Base-by-base conservation (phyloP, 2,797 vertebrate species). In the Forpus xanthops region DNA sequence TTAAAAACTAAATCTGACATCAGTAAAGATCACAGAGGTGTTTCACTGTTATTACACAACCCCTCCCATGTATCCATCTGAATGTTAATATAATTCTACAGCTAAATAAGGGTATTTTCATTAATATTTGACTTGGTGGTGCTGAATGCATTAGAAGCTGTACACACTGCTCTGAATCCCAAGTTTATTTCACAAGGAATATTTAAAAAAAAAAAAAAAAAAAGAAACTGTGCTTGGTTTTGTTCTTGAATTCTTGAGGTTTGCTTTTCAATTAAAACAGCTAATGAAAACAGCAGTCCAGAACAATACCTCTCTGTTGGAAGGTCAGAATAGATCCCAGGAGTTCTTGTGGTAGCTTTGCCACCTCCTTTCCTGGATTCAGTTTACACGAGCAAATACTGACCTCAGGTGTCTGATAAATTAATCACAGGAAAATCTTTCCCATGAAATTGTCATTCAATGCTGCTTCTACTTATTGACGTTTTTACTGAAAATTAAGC, bases 341-440 rank as follows among this genome's bases (percentile, higher is more conserved):
- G 21, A 90, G 45, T 15, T 15, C 11, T 37, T 41, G 1, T 3
- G 3, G 18, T 11, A 44, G 28, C 15, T 64, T 25, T 1, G 0
- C 20, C 24, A 4, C 24, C 62, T 77, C 78, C 56, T 41, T 31
- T 24, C 78, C 75, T 44, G 53, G 45, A 33, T 58, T 11, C 8
- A 18, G 30, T 44, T 85, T 78, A 5, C 3, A 11, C 56, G 89
- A 92, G 92, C 45, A 58, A 96, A 96, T 4, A 96, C 87, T 95
- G 95, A 97, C 95, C 94, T 94, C 96, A 95, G 87, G 85, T 92
- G 94, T 94, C 79, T 87, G 87, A 37, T 55, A 9, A 31, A 81
- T 84, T 93, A 66, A 94, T 72, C 87, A 95, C 92, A 92, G 45
- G 24, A 52, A 20, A n/a, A 24, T 8, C 77, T 55, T 61, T 12